Conservation (phyloP, 2,113 vertebrate species). For the Orientallactaga bullata region DNA sequence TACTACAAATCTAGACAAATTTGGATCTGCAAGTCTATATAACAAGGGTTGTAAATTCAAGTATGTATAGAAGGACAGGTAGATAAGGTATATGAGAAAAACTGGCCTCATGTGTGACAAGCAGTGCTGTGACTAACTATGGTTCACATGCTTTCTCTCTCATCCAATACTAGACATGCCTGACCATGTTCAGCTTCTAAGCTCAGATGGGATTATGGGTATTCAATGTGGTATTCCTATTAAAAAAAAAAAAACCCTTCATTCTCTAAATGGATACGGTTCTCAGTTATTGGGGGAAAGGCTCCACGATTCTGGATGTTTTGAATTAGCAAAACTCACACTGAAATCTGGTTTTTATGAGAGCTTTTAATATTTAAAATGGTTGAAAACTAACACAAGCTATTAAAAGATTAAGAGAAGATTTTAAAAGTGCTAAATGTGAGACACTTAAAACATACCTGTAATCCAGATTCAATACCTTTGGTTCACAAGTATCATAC, state of each 20-base stretch:
- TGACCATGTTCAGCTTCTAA: no score
- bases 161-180: background rate
- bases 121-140: no score
- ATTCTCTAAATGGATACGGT: background rate
- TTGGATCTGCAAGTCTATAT: background rate
- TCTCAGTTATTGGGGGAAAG: background rate
- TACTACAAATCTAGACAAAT: background rate
- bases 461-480: background rate
- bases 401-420: background rate
- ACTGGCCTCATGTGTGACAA: background rate
- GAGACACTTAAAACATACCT: background rate
- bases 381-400: background rate
- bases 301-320: background rate
- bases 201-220: no score
- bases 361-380: background rate
- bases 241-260: rapidly evolving
- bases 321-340: background rate
- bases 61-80: background rate
- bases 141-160: no score
- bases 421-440: conserved; percentile 10
- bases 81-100: background rate
- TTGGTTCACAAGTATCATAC: background rate
- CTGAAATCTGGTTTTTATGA: background rate
- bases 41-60: background rate
- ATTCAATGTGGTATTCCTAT: background rate